Base-by-base conservation (phyloP, 2,888 invertebrate species). In the Eupithecia tripunctaria region DNA sequence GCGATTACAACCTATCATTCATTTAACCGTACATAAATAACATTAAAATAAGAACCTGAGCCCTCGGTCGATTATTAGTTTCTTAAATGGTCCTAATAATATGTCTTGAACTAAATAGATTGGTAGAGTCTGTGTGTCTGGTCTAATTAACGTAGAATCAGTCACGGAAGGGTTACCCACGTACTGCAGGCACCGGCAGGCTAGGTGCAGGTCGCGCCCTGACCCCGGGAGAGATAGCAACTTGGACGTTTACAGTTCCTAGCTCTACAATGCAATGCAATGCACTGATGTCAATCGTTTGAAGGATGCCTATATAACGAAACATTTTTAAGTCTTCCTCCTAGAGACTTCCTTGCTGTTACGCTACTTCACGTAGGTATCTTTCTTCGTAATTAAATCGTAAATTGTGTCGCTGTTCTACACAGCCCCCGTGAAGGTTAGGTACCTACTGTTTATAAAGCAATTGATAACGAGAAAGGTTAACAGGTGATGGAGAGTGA, bases 381-480 rank as follows among this genome's bases (percentile, higher is more conserved):
- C n/a, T n/a, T n/a, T n/a, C n/a, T n/a, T n/a, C n/a, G n/a, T n/a
- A n/a, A n/a, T n/a, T n/a, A n/a, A n/a, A n/a, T n/a, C n/a, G n/a
- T n/a, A n/a, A n/a, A n/a, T n/a, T n/a, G n/a, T 56, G n/a, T 14
- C 25, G 12, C 12, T 25, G 25, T 25, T 12, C 25, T 25, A 3
- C 21, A 10, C 51, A 51, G 21, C 21, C 51, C 21, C n/a, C n/a
- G n/a, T n/a, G n/a, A n/a, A n/a, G n/a, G n/a, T n/a, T n/a, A n/a
- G n/a, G n/a, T n/a, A 21, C 5, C 2, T 47, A n/a, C 43, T 18
- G 43, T 43, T 47, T 25, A 25, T 4, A 21, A 25, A 25, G 51
- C n/a, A n/a, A n/a, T n/a, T n/a, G n/a, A n/a, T 56, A 56, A 56
- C 56, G 56, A 56, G 56, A 25, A 56, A 25, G 21, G 56, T 56